phyloP scores from a whole-genome alignment of 2,888 invertebrate species.

The Thereva unica region DNA sequence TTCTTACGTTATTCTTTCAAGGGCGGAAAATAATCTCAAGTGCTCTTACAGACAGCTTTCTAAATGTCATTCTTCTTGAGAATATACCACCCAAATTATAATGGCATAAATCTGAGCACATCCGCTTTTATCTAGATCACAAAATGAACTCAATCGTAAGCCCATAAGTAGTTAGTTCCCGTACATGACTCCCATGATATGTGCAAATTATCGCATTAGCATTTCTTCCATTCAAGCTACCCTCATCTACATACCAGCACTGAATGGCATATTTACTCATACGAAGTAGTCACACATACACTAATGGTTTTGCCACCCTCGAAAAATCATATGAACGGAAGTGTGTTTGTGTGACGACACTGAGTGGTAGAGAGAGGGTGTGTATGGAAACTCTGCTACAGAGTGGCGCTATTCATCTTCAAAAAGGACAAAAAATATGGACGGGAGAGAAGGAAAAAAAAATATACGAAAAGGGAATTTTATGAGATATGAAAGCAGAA shows the following conservation, averaged over 20 bases:
- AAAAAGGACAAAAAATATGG: slow-evolving; percentile 22
- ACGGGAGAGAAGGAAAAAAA: slow-evolving; percentile 29
- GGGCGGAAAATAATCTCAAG: not conserved
- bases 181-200: slow-evolving; percentile 34
- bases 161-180: slow-evolving; percentile 35
- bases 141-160: slow-evolving; percentile 35
- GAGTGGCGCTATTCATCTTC: slow-evolving; percentile 31
- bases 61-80: slow-evolving; percentile 15
- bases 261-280: slow-evolving; percentile 1
- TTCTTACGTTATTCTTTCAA: too few species aligned
- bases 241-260: not conserved
- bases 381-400: not conserved
- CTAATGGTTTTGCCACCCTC: not conserved
- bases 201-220: slow-evolving; percentile 35
- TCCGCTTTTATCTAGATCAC: slow-evolving; percentile 31
- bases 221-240: slow-evolving; percentile 20
- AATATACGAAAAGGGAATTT: not conserved
- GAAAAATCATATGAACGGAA: slow-evolving; percentile 3
- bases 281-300: not conserved
- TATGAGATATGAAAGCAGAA: slow-evolving; percentile 4
- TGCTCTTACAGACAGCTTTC: slow-evolving; percentile 8
- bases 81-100: slow-evolving; percentile 20
- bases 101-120: slow-evolving; percentile 33
- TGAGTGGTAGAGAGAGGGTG: not conserved
- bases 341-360: not conserved